Evolutionary conservation across 30 jellyfish, hydroid and myxozoan genomes (phyloP), one percentile per base, ranked within the genome.

Genomic region (Calvadosia cruxmelitensis): DNA sequence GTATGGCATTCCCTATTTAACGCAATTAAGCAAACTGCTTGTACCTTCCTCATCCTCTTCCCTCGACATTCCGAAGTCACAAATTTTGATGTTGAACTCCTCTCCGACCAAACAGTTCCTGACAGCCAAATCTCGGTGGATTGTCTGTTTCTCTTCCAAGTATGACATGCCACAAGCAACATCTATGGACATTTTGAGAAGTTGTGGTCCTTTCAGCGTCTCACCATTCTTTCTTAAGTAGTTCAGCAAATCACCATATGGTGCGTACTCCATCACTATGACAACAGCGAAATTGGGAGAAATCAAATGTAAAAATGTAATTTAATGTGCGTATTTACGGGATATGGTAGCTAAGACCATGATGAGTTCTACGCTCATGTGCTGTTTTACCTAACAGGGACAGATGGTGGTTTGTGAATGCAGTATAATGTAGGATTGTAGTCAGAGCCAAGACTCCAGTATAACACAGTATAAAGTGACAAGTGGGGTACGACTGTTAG

Each of bases 51-150:
- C 76, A 34, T 86, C 96, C 62, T 86, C 96, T 64, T 79, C 96
- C 33, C 96, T 79, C 13, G 96, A 86, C 96, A 86, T 86, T 53
- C 96, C 96, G 66, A 86, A 86, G 52, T 86, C 96, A 57, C 86
- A 79, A 10, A 86, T 81, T 61, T 86, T 86, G 27, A 79, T 89
- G 31, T 51, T 23, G 67, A 68, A 63, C 20, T 86, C 75, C 0
- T 69, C 74, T 2, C 93, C 84, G 0, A 86, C 94, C 27, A 86
- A 80, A 69, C 86, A 79, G 50, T 86, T 86, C 52, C 96, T 51
- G 3, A 94, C 96, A 25, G 96, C 96, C 32, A 86, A 36, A 70
- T 86, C 96, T 63, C 96, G 65, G 71, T 86, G 96, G 62, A 86
- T 86, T 1, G 91, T 86, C 31, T 71, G 84, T 49, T 64, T 86